phyloP scores from a whole-genome alignment of 2,888 invertebrate genomes.

The Dryadula phaetusa region DNA sequence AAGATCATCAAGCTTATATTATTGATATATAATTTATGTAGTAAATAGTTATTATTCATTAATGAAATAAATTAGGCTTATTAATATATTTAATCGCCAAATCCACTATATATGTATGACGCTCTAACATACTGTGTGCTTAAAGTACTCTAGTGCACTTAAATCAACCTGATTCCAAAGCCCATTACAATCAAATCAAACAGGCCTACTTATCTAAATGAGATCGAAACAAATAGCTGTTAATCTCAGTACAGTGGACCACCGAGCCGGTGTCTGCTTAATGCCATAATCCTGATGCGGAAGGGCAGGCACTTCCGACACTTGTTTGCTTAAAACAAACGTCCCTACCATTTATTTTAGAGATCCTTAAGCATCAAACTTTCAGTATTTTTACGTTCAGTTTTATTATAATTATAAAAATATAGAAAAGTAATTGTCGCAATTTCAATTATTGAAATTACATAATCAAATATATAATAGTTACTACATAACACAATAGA shows the following conservation, averaged over 20 bases:
- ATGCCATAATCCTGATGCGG: constrained; percentile 76
- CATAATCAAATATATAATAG: neutral
- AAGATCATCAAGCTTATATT: neutral
- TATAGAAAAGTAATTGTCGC: neutral
- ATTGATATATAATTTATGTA: neutral
- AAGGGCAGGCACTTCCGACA: constrained; percentile 68
- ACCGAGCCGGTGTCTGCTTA: constrained; percentile 63
- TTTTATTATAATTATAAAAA: neutral
- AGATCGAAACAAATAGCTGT: constrained; percentile 35
- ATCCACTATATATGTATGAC: neutral
- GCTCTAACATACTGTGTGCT: neutral
- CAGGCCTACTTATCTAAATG: constrained; percentile 35
- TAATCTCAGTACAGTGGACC: constrained; percentile 37
- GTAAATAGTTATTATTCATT: neutral
- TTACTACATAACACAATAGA: neutral
- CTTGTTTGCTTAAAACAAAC: constrained; percentile 45
- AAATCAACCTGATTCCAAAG: constrained; percentile 25
- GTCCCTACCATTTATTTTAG: constrained; percentile 17
- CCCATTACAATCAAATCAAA: constrained; percentile 29
- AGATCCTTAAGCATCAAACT: constrained; percentile 1
- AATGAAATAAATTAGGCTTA: neutral
- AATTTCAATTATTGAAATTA: neutral
- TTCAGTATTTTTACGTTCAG: neutral
- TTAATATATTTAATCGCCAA: neutral
- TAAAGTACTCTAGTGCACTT: constrained; percentile 18